Evolutionary conservation across 2,888 invertebrate genomes (phyloP).

Genomic region (Neelides folsomi): DNA sequence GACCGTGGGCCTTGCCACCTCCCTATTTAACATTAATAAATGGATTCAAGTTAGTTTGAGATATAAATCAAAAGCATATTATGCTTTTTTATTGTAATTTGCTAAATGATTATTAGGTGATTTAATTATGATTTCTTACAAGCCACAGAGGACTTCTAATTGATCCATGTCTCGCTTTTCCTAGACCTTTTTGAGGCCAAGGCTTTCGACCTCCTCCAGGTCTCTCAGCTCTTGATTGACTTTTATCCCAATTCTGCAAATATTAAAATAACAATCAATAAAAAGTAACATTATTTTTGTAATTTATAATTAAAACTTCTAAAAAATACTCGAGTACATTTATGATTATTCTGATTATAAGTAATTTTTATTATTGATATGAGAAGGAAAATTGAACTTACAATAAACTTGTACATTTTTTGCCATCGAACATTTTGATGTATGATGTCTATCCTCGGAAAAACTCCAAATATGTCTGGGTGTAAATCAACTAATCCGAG

Average conservation of each 20-base stretch:
- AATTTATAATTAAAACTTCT: too few relatives aligned
- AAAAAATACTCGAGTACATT: too few relatives aligned
- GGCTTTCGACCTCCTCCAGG: conserved; percentile 83
- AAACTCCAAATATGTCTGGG: conserved; percentile 68
- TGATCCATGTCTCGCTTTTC: conserved; percentile 81
- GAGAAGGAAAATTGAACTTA: conserved; percentile 37
- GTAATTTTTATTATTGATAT: neutral
- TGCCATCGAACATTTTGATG: conserved; percentile 82
- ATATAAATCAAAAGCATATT: too few relatives aligned
- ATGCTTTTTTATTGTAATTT: too few relatives aligned
- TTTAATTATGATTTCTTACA: too few relatives aligned
- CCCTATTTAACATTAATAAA: too few relatives aligned
- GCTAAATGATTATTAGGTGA: too few relatives aligned
- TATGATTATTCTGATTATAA: too few relatives aligned
- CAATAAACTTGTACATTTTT: conserved; percentile 60
- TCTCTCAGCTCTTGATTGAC: conserved; percentile 69
- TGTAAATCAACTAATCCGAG: conserved; percentile 78
- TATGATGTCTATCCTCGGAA: conserved; percentile 75
- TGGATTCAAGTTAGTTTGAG: too few relatives aligned
- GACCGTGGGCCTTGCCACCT: conserved; percentile 79
- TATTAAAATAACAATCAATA: neutral
- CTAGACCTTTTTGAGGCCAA: conserved; percentile 91
- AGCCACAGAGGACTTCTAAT: conserved; percentile 75
- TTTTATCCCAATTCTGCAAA: conserved; percentile 53
- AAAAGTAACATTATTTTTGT: too few relatives aligned